phyloP scores from a whole-genome alignment of 2,113 vertebrate genomes.

The Sminthopsis crassicaudata region DNA sequence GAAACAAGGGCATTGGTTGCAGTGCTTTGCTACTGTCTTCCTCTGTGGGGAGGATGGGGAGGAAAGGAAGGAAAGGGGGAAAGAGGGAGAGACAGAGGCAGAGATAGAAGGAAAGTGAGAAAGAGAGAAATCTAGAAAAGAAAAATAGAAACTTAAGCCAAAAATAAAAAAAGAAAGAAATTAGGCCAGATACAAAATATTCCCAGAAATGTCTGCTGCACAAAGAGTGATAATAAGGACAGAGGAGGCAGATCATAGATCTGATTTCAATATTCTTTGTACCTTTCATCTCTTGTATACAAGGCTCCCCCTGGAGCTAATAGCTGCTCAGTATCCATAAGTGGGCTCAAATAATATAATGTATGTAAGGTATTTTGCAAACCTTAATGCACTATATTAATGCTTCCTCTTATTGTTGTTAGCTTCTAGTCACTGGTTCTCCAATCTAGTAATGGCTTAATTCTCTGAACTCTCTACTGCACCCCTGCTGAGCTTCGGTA shows the following conservation, averaged over 20 bases:
- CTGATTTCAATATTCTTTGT: conserved; percentile 32
- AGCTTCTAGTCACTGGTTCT: neutral
- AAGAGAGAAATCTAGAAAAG: neutral
- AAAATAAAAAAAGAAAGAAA: conserved; percentile 16
- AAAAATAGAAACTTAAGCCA: conserved; percentile 52
- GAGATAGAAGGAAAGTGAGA: too few relatives aligned
- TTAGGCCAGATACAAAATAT: conserved; percentile 10
- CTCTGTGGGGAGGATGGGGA: neutral
- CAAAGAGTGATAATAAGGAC: neutral
- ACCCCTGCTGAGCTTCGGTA: neutral
- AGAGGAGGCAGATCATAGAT: conserved; percentile 18
- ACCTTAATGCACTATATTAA: neutral
- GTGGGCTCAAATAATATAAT: neutral
- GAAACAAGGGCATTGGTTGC: neutral
- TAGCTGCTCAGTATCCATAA: neutral
- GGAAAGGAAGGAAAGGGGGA: too few relatives aligned
- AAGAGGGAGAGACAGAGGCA: neutral
- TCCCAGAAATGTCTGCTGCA: conserved; percentile 31
- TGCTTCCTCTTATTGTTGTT: neutral
- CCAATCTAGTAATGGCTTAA: neutral
- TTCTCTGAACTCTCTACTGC: neutral
- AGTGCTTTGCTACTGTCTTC: neutral
- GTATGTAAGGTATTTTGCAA: neutral
- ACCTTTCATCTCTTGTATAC: conserved; percentile 19
- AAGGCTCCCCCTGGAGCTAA: neutral